These are phyloP conservation scores for Nothura maculosa DNA, from an alignment of 2,797 vertebrate species.

Conservation along the genomic window DNA sequence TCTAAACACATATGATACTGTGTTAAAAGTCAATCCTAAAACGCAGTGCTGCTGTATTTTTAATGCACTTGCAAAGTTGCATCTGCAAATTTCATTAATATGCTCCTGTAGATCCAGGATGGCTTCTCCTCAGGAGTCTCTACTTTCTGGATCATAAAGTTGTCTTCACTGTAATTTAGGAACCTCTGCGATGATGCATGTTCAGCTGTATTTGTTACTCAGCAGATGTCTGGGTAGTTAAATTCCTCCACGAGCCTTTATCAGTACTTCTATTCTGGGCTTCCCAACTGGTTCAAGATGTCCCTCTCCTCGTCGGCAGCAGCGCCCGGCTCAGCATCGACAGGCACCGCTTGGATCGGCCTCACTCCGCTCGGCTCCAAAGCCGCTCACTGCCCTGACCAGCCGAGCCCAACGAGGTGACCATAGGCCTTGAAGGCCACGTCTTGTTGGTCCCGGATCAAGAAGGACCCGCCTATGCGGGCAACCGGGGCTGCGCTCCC, in stretches of 20 bases:
- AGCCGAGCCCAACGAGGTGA: background rate
- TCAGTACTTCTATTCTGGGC: slow-evolving; percentile 67
- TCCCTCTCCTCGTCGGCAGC: background rate
- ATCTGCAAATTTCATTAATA: slow-evolving; percentile 72
- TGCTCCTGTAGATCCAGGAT: slow-evolving; percentile 63
- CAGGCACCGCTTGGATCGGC: background rate
- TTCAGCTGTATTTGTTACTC: slow-evolving; percentile 81
- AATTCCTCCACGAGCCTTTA: slow-evolving; percentile 76
- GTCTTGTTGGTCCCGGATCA: background rate
- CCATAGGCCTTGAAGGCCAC: background rate
- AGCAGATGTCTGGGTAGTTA: slow-evolving; percentile 82
- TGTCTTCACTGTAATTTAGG: slow-evolving; percentile 81
- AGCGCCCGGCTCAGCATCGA: background rate
- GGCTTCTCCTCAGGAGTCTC: slow-evolving; percentile 75
- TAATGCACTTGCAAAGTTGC: slow-evolving; percentile 52
- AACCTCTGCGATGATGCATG: slow-evolving; percentile 80
- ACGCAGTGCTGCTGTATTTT: background rate
- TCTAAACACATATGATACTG: background rate
- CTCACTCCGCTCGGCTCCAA: background rate
- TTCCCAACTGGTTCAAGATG: slow-evolving; percentile 73
- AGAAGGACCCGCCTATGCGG: background rate
- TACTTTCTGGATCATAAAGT: slow-evolving; percentile 79
- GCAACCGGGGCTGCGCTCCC: background rate
- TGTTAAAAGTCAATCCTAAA: slow-evolving; percentile 6
- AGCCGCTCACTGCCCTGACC: background rate